These are phyloP conservation scores for Drosophila obscura DNA, from an alignment of 1,140 invertebrate species.

Conservation along the genomic window DNA sequence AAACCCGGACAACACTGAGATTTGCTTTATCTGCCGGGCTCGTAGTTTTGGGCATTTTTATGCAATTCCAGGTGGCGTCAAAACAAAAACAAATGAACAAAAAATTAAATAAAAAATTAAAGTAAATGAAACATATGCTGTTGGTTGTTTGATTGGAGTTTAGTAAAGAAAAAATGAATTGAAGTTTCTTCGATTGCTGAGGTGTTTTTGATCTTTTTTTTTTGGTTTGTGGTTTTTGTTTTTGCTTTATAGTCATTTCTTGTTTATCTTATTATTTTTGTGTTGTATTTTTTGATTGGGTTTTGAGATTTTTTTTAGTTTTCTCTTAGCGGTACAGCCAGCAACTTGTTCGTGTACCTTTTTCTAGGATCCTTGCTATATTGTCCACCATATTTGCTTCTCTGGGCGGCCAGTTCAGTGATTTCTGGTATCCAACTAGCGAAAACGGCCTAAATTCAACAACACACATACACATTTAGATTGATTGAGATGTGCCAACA, in stretches of 20 bases:
- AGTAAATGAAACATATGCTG: slow-evolving; percentile 40
- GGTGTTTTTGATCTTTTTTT: slow-evolving; percentile 46
- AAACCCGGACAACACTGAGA: slow-evolving; percentile 37
- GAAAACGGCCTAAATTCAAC: slow-evolving; percentile 94
- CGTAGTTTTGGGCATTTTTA: slow-evolving; percentile 69
- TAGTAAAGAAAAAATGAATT: slow-evolving; percentile 70
- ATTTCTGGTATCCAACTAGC: slow-evolving; percentile 99
- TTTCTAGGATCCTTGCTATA: slow-evolving; percentile 98
- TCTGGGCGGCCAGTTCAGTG: slow-evolving; percentile 98
- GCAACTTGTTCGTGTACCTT: slow-evolving; percentile 90
- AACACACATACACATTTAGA: slow-evolving; percentile 83
- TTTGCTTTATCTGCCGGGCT: slow-evolving; percentile 24
- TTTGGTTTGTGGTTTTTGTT: slow-evolving; percentile 43
- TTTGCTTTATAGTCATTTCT: slow-evolving; percentile 57
- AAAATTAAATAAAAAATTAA: slow-evolving; percentile 37
- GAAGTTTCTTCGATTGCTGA: slow-evolving; percentile 68
- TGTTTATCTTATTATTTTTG: slow-evolving; percentile 55
- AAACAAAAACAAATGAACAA: slow-evolving; percentile 40
- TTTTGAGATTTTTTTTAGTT: slow-evolving; percentile 51
- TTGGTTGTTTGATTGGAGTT: slow-evolving; percentile 67
- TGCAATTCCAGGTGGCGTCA: slow-evolving; percentile 75
- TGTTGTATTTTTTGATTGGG: slow-evolving; percentile 45
- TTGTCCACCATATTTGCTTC: slow-evolving; percentile 98
- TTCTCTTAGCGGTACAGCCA: slow-evolving; percentile 76
- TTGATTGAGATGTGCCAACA: slow-evolving; percentile 51